Base-by-base conservation (phyloP, 2,888 invertebrate genomes). In the Lasius platythorax region DNA sequence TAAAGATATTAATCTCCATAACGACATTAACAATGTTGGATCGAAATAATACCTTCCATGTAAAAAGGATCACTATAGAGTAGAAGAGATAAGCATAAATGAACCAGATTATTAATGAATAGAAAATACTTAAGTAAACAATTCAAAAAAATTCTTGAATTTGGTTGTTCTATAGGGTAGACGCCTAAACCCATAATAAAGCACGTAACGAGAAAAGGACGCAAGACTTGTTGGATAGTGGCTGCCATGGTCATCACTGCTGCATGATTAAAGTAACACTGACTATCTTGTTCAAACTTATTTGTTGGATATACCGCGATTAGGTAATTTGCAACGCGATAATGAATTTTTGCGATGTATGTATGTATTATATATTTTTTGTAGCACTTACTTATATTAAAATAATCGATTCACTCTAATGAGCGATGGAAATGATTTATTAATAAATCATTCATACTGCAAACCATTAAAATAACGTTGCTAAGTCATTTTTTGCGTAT, bases 131-230 rank as follows among this genome's bases (percentile, higher is more conserved):
- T 28, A 58, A 73, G 6, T 40, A 58, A 18, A 11, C 5, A 33
- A 53, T 33, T 33, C 68, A 70, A n/a, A n/a, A n/a, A n/a, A 50
- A n/a, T 56, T 33, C 3, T 56, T 56, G 40, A 9, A 15, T 58
- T 56, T 3, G 40, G 0, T 28, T 28, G 56, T 37, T 58, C 58
- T 4, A 58, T 40, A 9, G 40, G 58, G 18, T 40, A 73, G 0
- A 18, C 9, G 2, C 40, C 5, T 58, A 73, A 73, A 72, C 37
- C 53, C 6, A 72, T 15, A 23, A 72, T 37, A 23, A 72, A 72
- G 30, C 30, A 23, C 23, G 2, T 40, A 50, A 40, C 4, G 23
- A 58, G 40, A 28, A 73, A 40, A 73, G 40, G 58, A 18, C 18
- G 15, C 2, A 58, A 37, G 9, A 15, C 18, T 5, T 73, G 40